Base-by-base conservation (phyloP, 2,113 vertebrate species). In the Cavia aperea region DNA sequence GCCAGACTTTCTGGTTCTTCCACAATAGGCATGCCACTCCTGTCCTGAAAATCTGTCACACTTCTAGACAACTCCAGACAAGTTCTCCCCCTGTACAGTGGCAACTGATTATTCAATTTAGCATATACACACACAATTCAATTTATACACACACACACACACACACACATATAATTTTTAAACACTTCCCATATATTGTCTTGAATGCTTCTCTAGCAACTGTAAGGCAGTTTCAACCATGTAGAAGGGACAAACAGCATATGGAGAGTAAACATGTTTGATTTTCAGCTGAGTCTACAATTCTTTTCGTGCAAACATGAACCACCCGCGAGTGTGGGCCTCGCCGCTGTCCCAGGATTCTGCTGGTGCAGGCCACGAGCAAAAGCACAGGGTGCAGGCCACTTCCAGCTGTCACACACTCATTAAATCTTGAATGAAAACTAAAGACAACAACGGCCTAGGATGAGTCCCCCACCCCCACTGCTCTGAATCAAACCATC, bases 1-100 rank as follows among this genome's bases (percentile, higher is more conserved):
- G 91, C 36, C 77, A 92, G 33, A 46, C 72, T 89, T 88, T 92
- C 81, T 23, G 56, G 49, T 93, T 88, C 70, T 91, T 88, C 81
- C 68, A 24, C 73, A 79, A 82, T 16, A 11, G 58, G 79, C 81
- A 49, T 13, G 18, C 26, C 85, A 73, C 26, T 51, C 26, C 29
- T 39, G n/a, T 70, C 85, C 83, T 91, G 62, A 75, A 88, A 86
- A 58, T 68, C 72, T 77, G 62, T 62, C 91, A 23, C 58, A 54
- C 75, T 58, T 26, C 19, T 3, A 58, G 36, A 65, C 19, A 83
- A 79, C 16, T 77, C 54, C 43, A 81, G 39, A 39, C 13, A 24
- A 79, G 60, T 72, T 92, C 18, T 60, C 43, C 39, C 43, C 4
- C 11, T 21, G 24, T 14, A 33, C n/a, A 46, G 83, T 23, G 23